Conservation (phyloP, 2,797 vertebrate genomes). For the Ceyx erithaca region DNA sequence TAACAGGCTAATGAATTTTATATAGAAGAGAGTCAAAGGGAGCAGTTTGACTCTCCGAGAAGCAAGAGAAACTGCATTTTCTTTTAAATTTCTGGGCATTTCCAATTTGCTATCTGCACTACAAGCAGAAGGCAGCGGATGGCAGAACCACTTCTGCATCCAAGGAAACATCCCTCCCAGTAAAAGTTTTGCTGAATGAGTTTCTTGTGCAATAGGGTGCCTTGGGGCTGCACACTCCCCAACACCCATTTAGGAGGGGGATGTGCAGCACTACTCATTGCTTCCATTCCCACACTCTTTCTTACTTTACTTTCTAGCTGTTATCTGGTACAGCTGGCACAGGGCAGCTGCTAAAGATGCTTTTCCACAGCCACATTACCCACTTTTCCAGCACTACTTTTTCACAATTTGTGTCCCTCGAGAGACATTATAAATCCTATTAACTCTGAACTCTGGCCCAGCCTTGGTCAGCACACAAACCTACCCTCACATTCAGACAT, state of each 20-base stretch:
- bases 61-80: not conserved
- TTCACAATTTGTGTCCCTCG: constrained; percentile 60
- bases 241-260: not conserved
- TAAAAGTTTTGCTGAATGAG: not conserved
- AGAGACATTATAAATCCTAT: constrained; percentile 47
- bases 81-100: not conserved
- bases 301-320: constrained; percentile 23
- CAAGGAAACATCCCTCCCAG: not conserved
- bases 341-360: constrained; percentile 45
- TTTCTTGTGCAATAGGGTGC: not conserved
- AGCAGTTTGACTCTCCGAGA: not conserved
- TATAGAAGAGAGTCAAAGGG: not conserved
- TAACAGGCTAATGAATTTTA: not conserved
- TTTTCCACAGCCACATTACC: constrained; percentile 35
- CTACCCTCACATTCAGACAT: not conserved
- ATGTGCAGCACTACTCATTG: not conserved
- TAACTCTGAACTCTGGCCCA: constrained; percentile 59
- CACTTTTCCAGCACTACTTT: constrained; percentile 21
- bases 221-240: not conserved
- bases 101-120: not conserved
- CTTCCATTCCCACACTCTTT: constrained; percentile 54
- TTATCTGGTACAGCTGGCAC: constrained; percentile 55
- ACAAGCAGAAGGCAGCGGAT: not conserved
- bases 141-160: not conserved
- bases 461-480: constrained; percentile 9